These are phyloP conservation scores for Fratercula arctica DNA, from an alignment of 2,797 vertebrate genomes.

Conservation along the genomic window DNA sequence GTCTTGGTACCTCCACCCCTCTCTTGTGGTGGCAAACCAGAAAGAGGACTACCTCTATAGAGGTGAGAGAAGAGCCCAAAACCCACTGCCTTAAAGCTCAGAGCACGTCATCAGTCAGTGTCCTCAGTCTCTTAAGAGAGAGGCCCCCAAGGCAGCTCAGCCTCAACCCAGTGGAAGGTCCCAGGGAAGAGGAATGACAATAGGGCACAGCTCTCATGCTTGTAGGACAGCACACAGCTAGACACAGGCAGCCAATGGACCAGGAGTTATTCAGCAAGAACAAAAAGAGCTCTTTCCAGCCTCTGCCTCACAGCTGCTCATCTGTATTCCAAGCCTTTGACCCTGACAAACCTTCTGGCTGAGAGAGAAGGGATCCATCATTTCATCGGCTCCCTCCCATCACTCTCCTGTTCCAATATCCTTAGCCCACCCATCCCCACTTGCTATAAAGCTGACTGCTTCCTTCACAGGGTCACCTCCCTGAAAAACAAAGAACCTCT, in stretches of 20 bases:
- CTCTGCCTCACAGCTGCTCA: conserved; percentile 13
- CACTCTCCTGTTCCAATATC: background rate
- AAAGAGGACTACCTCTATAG: background rate
- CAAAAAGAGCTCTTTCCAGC: background rate
- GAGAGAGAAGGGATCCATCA: background rate
- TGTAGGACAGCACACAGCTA: background rate
- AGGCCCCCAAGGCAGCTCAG: background rate
- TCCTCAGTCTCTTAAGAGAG: background rate
- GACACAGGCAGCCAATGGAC: background rate
- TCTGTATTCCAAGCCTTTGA: background rate
- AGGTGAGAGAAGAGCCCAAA: background rate
- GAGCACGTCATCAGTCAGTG: background rate
- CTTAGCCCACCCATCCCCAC: background rate
- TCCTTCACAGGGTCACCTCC: background rate
- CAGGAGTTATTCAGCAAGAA: background rate
- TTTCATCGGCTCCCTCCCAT: background rate
- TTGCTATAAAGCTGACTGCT: background rate
- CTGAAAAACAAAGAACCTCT: background rate
- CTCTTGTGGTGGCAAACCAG: background rate
- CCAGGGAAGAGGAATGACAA: background rate
- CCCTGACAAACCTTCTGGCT: background rate
- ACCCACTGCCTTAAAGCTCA: background rate
- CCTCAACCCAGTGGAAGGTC: background rate
- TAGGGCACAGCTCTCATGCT: background rate
- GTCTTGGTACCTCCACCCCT: background rate